Percentiles rank a stretch among this genome's conserved stretches.
Evolutionary conservation across 2,888 invertebrate genomes (phyloP).

Genomic region (Eulithis testata): DNA sequence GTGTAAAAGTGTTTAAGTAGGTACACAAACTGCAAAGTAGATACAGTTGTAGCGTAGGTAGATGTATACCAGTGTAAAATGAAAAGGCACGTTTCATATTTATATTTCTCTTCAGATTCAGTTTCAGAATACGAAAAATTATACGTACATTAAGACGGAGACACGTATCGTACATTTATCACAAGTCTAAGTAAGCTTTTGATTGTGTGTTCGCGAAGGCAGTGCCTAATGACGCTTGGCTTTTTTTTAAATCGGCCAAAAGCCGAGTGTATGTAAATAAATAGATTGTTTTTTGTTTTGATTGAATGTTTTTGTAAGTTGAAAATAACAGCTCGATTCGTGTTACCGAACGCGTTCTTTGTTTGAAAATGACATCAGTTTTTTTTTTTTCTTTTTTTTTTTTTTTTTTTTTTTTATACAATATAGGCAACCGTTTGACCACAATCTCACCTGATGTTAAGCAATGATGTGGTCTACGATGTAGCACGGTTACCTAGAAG

Average conservation of each 20-base stretch:
- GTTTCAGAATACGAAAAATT: slow-evolving; percentile 18
- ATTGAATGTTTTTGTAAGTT: slow-evolving; percentile 29
- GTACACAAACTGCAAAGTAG: not conserved
- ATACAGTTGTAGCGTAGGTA: slow-evolving; percentile 3
- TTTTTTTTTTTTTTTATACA: slow-evolving; percentile 11
- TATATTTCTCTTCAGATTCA: slow-evolving; percentile 9
- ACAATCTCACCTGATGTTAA: too few relatives aligned
- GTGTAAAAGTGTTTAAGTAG: too few relatives aligned
- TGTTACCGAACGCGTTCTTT: slow-evolving; percentile 18
- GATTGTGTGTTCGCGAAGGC: slow-evolving; percentile 68
- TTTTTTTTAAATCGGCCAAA: slow-evolving; percentile 46
- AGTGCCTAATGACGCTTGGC: slow-evolving; percentile 63
- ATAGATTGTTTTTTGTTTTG: slow-evolving; percentile 25
- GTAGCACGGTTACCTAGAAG: too few relatives aligned
- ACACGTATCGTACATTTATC: slow-evolving; percentile 61
- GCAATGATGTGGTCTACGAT: too few relatives aligned
- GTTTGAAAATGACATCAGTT: slow-evolving; percentile 22
- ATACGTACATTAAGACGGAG: slow-evolving; percentile 28
- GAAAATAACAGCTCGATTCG: slow-evolving; percentile 34
- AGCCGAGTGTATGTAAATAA: slow-evolving; percentile 33
- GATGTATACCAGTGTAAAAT: not conserved
- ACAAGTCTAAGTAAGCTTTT: slow-evolving; percentile 67
- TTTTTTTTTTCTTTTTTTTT: slow-evolving; percentile 10
- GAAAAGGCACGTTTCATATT: slow-evolving; percentile 5
- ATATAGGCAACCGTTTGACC: too few relatives aligned